phyloP scores from a whole-genome alignment of 2,888 invertebrate genomes.

The Ganaspis brasiliensis region DNA sequence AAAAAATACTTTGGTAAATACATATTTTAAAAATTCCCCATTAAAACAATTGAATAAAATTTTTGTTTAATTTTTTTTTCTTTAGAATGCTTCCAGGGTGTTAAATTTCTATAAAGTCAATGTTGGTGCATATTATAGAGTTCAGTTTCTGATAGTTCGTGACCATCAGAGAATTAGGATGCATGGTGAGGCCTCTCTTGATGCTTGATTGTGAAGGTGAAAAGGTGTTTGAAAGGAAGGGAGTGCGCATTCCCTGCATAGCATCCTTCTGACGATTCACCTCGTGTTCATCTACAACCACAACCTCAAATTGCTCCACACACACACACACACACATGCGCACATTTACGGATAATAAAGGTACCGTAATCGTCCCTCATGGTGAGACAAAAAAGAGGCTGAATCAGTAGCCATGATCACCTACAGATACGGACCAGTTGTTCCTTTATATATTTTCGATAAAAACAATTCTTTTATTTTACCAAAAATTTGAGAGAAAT shows the following conservation, averaged over 20 bases:
- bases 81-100: background rate
- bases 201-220: conserved; percentile 35
- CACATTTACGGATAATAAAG: background rate
- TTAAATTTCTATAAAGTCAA: background rate
- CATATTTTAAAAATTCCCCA: no score
- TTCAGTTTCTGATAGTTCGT: background rate
- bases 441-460: background rate
- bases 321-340: background rate
- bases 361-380: conserved; percentile 29
- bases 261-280: conserved; percentile 29
- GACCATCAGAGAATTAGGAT: conserved; percentile 33
- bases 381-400: background rate
- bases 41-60: no score
- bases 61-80: no score
- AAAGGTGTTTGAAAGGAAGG: conserved; percentile 32
- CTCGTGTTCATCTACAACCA: conserved; percentile 21
- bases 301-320: background rate
- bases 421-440: background rate
- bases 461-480: background rate
- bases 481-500: background rate
- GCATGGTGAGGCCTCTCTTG: conserved; percentile 12
- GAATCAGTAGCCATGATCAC: conserved; percentile 1
- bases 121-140: background rate
- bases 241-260: conserved; percentile 36
- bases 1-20: no score